A percentile compares a stretch with the other conserved stretches of the same genome.
Evolutionary conservation across 2,888 invertebrate species (phyloP).

Genomic region (Caenorhabditis panamensis): DNA sequence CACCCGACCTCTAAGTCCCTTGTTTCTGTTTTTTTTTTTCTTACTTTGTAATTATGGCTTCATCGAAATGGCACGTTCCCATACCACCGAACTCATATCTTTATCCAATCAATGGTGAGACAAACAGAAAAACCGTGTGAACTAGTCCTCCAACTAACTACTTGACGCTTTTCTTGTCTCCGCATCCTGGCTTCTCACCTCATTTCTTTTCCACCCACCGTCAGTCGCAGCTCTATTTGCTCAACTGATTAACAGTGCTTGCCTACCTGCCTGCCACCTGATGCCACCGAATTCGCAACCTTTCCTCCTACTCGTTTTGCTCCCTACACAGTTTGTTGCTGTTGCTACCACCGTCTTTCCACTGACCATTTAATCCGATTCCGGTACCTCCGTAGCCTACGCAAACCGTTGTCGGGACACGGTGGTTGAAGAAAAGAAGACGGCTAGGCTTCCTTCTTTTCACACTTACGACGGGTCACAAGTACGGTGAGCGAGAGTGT

Average conservation of each 20-base stretch:
- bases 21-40: no score
- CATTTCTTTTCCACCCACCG: constrained; percentile 25
- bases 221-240: constrained; percentile 48
- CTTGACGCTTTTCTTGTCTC: constrained; percentile 43
- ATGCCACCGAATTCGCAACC: constrained; percentile 50
- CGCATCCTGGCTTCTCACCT: constrained; percentile 58
- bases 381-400: constrained; percentile 14
- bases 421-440: constrained; percentile 1
- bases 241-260: constrained; percentile 61
- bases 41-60: no score
- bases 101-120: constrained; percentile 24
- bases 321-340: not conserved
- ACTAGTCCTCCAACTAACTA: constrained; percentile 38
- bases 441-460: constrained; percentile 29
- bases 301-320: constrained; percentile 39
- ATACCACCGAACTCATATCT: no score
- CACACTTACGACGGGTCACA: constrained; percentile 57
- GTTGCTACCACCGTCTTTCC: constrained; percentile 6
- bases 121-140: constrained; percentile 45
- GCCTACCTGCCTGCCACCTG: constrained; percentile 42
- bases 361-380: constrained; percentile 52
- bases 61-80: no score
- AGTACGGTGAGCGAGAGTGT: constrained; percentile 58
- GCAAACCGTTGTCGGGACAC: constrained; percentile 25
- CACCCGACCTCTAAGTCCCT: no score